Evolutionary conservation across 2,888 invertebrate genomes (phyloP), one percentile per base, ranked within the genome.

Genomic region (Sarcophaga subvicina): DNA sequence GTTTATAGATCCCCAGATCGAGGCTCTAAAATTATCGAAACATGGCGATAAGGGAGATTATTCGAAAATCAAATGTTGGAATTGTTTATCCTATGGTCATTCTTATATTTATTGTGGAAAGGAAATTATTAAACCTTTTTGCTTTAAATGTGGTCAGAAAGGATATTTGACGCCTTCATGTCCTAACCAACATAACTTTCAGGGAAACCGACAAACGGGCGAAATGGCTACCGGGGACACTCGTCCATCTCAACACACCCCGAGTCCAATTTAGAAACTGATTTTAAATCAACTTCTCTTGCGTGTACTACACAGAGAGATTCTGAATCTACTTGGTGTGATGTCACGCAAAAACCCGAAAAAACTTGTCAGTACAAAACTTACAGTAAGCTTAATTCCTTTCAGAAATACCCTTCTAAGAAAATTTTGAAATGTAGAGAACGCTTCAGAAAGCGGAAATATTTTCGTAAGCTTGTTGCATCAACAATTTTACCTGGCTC

Each of bases 121-220:
- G 2, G 27, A 66, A n/a, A 11, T 17, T 20, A 64, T 17, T 20
- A 37, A 72, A 25, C 14, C 27, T 5, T 77, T 77, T 45, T 77
- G 67, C 17, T 77, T 25, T 62, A 78, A 78, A 17, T 78, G 67
- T 59, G 78, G 78, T 11, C 67, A 67, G 14, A 49, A n/a, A 4
- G 69, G 60, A 17, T 60, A 67, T 6, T 20, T 54, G 2, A 78
- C 69, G 14, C 59, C 69, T 14, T 45, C 59, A 4, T 78, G 78
- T 47, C 25, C n/a, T 17, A 81, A 73, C 17, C 20, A 27, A 8
- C 80, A 80, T 45, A 8, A 4, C 8, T 64, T 73, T 5, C 71
- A 17, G 72, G 80, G 80, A 80, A 80, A 80, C 66, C 54, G 22
- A 14, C 64, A 72, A 17, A 20, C 37, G 64, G 72, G 72, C 80